Evolutionary conservation across 2,113 vertebrate genomes (phyloP), one percentile per base, ranked within the genome.

Genomic region (Sphaerodactylus townsendi): DNA sequence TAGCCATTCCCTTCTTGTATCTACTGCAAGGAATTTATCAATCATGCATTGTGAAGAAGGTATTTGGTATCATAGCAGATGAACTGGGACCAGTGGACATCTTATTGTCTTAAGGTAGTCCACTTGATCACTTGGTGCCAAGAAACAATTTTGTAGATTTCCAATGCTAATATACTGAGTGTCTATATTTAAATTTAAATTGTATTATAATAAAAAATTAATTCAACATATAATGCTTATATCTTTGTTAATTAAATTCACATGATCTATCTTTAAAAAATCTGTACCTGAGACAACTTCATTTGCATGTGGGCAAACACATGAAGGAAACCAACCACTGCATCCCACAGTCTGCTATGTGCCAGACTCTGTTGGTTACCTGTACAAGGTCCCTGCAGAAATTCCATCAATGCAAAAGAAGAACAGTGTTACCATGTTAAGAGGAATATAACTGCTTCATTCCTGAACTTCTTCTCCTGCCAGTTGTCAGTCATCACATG

Each of bases 271-370:
- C 19, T 37, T 69, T 69, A 19, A 79, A 53, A 73, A 69, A 39
- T 84, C 76, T 14, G 50, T 92, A 99, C 98, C 98, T 99, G 98
- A 76, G 98, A 99, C 44, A 99, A 90, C 91, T 99, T 99, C 98
- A 99, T 99, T 90, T 99, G 98, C 98, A 99, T 99, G 62, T 99
- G 98, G 70, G 98, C 98, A 81, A 99, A 99, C 5, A 99, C 98
- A 15, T 99, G 98, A 25, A 99, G 97, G 81, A 99, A 99, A 5
- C 98, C 98, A 79, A 99, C 98, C 15, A 99, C 98, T 1, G 98
- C 98, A n/a, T 99, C 98, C 98, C 98, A 99, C 0, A 99, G 90
- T 2, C 98, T 95, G 94, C 98, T 99, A 76, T 99, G 98, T 5
- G 98, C 98, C 92, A 99, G 82, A 90, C 98, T 99, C 94, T 99